Evolutionary conservation across 2,888 invertebrate genomes (phyloP).

Genomic region (Taphrorychus bicolor): DNA sequence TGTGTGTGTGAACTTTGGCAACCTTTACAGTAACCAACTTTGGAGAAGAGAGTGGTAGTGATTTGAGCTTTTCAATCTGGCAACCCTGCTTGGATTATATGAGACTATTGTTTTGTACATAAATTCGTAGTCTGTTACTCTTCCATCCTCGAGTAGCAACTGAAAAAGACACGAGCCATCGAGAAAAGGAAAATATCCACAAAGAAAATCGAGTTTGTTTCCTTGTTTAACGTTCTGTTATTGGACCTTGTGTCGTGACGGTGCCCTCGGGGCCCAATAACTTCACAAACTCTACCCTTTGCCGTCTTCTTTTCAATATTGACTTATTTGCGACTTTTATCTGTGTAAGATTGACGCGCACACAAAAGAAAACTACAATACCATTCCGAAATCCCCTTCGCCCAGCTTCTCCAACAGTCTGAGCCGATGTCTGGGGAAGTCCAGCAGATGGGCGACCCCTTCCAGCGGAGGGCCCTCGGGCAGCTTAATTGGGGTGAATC

Average conservation of each 20-base stretch:
- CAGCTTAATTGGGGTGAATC: conserved; percentile 76
- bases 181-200: conserved; percentile 25
- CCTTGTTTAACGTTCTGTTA: conserved; percentile 35
- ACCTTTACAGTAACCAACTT: too few relatives aligned
- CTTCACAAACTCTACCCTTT: conserved; percentile 29
- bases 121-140: too few relatives aligned
- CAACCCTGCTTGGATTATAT: too few relatives aligned
- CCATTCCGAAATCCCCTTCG: conserved; percentile 88
- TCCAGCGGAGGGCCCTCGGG: conserved; percentile 74
- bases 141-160: background rate
- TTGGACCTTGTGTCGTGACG: conserved; percentile 28
- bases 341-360: background rate
- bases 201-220: conserved; percentile 29
- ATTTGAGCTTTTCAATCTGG: too few relatives aligned
- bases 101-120: too few relatives aligned
- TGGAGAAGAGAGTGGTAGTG: too few relatives aligned
- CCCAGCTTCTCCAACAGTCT: conserved; percentile 85
- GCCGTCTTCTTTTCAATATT: conserved; percentile 27
- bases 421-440: conserved; percentile 84
- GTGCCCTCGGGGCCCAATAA: conserved; percentile 33
- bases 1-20: too few relatives aligned
- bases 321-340: conserved; percentile 27
- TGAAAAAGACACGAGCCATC: conserved; percentile 1
- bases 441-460: conserved; percentile 72
- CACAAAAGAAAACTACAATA: conserved; percentile 54